Evolutionary conservation across 2,888 invertebrate species (phyloP).

Genomic region (Seladonia tumulorum): DNA sequence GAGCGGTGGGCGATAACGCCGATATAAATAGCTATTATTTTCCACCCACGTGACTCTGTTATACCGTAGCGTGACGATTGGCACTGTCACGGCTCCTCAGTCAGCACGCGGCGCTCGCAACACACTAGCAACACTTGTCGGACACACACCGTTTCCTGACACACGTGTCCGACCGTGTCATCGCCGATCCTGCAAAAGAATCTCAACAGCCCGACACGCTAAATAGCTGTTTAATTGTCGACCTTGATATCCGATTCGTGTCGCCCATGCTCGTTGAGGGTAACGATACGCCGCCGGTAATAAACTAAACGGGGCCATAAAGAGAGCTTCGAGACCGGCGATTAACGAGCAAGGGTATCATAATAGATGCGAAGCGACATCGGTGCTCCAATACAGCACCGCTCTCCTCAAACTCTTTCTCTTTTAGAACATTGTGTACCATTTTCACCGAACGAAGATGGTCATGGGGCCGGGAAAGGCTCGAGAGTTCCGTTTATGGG

Average conservation of each 20-base stretch:
- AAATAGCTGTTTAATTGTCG: neutral
- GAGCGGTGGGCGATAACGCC: slow-evolving; percentile 57
- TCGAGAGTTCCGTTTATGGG: neutral
- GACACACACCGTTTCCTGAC: slow-evolving; percentile 6
- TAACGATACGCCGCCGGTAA: neutral
- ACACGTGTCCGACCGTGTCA: slow-evolving; percentile 4
- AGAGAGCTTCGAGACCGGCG: neutral
- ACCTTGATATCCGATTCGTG: neutral
- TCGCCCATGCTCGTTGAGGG: neutral
- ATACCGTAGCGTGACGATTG: slow-evolving; percentile 56
- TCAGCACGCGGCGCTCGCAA: slow-evolving; percentile 22
- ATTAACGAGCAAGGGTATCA: neutral
- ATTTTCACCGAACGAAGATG: neutral
- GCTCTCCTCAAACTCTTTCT: too few relatives aligned
- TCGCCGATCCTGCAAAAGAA: neutral
- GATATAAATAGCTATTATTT: slow-evolving; percentile 69
- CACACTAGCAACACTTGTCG: neutral
- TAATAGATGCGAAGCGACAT: neutral
- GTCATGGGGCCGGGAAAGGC: neutral
- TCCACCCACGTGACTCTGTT: slow-evolving; percentile 66
- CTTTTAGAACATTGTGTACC: neutral
- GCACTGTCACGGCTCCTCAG: slow-evolving; percentile 39
- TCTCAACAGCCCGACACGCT: neutral
- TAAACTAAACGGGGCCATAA: neutral
- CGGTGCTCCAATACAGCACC: neutral